Percentiles rank a stretch among this genome's conserved stretches.
phyloP scores from a whole-genome alignment of 2,113 vertebrate genomes.

The Microtus pennsylvanicus region DNA sequence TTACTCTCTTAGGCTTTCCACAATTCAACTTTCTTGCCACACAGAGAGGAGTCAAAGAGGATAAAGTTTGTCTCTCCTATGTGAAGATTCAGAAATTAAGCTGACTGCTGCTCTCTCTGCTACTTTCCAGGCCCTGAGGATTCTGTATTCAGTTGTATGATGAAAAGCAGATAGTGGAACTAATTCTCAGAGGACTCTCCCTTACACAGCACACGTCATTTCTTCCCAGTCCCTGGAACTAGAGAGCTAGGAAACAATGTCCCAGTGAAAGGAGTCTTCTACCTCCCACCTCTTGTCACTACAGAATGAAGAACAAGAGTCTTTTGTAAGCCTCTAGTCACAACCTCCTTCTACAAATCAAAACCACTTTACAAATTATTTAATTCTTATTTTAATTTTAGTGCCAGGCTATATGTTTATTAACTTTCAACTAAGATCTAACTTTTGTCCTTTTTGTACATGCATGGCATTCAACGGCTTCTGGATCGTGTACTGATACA shows the following conservation, averaged over 20 bases:
- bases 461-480: background rate
- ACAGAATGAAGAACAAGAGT: background rate
- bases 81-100: background rate
- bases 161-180: background rate
- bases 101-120: background rate
- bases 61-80: background rate
- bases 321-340: background rate
- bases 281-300: too few relatives aligned
- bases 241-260: rapidly evolving
- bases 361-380: background rate
- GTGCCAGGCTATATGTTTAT: background rate
- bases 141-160: background rate
- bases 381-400: background rate
- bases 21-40: background rate
- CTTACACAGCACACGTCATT: background rate
- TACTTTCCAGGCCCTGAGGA: too few relatives aligned
- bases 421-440: background rate
- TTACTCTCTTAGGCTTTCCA: background rate
- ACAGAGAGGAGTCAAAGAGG: background rate
- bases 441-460: background rate
- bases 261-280: background rate
- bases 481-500: background rate
- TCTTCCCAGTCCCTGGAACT: too few relatives aligned
- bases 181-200: background rate
- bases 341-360: background rate